Evolutionary conservation across 2,888 invertebrate genomes (phyloP), one percentile per base, ranked within the genome.

Genomic region (Cataglyphis cursor): DNA sequence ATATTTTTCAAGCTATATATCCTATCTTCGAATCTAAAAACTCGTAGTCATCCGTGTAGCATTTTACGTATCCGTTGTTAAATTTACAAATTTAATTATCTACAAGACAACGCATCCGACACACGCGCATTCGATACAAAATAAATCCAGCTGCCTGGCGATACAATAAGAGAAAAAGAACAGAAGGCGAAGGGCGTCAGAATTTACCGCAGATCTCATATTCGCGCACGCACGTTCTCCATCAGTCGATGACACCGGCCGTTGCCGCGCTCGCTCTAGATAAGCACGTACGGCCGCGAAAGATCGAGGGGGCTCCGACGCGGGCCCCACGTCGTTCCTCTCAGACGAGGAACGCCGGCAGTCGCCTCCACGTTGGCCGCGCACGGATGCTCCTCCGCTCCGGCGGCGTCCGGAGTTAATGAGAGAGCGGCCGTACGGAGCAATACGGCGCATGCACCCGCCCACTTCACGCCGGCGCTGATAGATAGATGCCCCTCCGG

Each of bases 331-430:
- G 48, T 48, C 35, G 38, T 65, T 15, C 24, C 54, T n/a, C 44
- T 51, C n/a, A 18, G 68, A 96, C 86, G 96, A 35, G 41, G 84
- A 65, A 44, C 83, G 74, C 80, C 80, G 66, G 87, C 87, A 89
- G 87, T 88, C 83, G 85, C 83, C 76, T 83, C 92, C 88, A 74
- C 74, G 62, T 74, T 48, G 54, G 65, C 66, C 18, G 76, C 94
- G 73, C 95, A 95, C 87, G 95, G 95, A 91, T 96, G 96, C 93
- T 54, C 59, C 96, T 54, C 59, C 96, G 96, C 66, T 96, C 95
- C 90, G 96, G 94, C 87, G 96, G 95, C 88, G 95, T 95, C 92
- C 84, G 95, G 95, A 94, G 94, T 94, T 94, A 95, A 95, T 95
- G 94, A 94, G 94, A 94, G 94, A 94, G 94, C 94, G 93, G 94